Conservation (phyloP, 2,113 vertebrate species). For the Campylorhamphus procurvoides region DNA sequence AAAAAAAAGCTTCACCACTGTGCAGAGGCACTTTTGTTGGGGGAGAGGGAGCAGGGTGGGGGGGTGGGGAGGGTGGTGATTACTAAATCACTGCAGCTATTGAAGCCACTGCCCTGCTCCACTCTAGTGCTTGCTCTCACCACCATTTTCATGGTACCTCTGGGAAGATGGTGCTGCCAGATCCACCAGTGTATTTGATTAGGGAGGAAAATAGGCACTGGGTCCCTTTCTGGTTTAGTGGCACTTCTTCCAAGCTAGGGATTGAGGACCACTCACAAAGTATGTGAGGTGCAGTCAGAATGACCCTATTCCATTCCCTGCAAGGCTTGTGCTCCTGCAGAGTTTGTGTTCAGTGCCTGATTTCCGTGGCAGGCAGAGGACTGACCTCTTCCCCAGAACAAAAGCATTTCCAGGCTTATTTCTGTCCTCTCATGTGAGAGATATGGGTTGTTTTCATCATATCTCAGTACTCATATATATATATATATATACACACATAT, state of each 20-base stretch:
- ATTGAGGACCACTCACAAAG: neutral
- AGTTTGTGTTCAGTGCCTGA: neutral
- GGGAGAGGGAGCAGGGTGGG: neutral
- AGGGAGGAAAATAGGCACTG: neutral
- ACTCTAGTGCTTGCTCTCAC: neutral
- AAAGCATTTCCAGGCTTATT: neutral
- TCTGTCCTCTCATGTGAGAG: neutral
- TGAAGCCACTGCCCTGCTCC: neutral
- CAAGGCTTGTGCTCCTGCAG: neutral
- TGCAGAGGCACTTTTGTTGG: neutral
- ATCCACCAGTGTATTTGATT: neutral
- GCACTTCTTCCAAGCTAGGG: neutral
- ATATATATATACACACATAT: neutral
- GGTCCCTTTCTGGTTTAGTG: neutral
- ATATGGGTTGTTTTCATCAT: neutral
- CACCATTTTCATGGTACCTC: rapidly evolving
- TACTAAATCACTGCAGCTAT: neutral
- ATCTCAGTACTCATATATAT: neutral
- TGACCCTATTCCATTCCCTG: rapidly evolving
- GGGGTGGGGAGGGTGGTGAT: neutral
- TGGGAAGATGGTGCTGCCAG: neutral
- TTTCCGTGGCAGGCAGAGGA: neutral
- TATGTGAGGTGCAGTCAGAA: neutral
- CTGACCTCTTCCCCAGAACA: neutral
- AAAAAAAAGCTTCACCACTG: neutral